These are phyloP conservation scores for Gortyna flavago DNA, from an alignment of 2,888 invertebrate genomes.

Conservation along the genomic window DNA sequence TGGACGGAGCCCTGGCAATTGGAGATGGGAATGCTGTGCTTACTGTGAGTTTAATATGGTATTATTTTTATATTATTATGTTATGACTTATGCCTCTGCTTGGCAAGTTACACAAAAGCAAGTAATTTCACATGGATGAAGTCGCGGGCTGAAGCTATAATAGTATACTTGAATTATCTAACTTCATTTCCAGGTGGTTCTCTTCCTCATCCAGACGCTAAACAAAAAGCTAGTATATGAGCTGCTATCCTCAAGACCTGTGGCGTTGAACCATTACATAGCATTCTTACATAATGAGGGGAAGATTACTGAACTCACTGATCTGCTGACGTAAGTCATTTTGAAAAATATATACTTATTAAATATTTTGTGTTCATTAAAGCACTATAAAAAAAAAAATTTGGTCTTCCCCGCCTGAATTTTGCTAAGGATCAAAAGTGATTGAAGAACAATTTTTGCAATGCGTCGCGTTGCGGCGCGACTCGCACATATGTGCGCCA, in stretches of 20 bases:
- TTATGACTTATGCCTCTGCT: not conserved
- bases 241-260: constrained; percentile 92
- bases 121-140: too few species aligned
- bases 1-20: constrained; percentile 92
- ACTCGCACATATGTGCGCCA: too few species aligned
- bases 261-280: constrained; percentile 93
- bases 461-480: too few species aligned
- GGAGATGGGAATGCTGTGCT: constrained; percentile 95
- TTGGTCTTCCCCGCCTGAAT: too few species aligned
- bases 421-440: too few species aligned
- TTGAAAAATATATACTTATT: too few species aligned
- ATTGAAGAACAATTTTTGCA: too few species aligned
- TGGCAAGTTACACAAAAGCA: not conserved
- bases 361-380: too few species aligned
- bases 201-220: constrained; percentile 94
- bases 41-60: constrained; percentile 81
- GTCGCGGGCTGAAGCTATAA: too few species aligned
- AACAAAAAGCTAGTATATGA: constrained; percentile 93
- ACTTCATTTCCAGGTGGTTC: constrained; percentile 89
- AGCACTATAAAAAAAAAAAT: too few species aligned
- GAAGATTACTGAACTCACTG: constrained; percentile 92
- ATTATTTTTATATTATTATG: not conserved
- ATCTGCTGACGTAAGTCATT: constrained; percentile 92
- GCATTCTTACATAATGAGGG: constrained; percentile 93
- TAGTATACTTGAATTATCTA: not conserved